phyloP scores from a whole-genome alignment of 2,797 vertebrate genomes.

The Ctenochaetus hawaiiensis region DNA sequence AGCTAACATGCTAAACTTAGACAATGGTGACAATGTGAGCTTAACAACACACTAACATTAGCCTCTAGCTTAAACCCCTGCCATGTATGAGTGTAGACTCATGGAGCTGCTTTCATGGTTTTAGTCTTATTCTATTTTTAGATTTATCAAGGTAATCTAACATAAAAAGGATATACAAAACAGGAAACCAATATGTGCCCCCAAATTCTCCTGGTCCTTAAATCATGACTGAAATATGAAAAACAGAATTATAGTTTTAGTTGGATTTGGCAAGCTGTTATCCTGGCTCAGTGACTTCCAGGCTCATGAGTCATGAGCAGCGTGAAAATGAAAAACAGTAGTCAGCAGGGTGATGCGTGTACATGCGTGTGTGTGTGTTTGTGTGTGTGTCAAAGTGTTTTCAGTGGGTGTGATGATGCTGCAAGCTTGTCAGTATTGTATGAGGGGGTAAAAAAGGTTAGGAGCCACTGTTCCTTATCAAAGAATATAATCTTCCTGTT shows the following conservation, averaged over 20 bases:
- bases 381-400: background rate
- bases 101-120: background rate
- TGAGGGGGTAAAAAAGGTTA: conserved; percentile 11
- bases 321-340: conserved; percentile 27
- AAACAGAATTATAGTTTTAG: conserved; percentile 7
- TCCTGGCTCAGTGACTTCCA: conserved; percentile 6
- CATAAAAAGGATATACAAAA: background rate
- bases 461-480: conserved; percentile 12
- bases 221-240: conserved; percentile 15
- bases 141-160: background rate
- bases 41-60: background rate
- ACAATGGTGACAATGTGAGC: no score
- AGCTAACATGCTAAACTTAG: no score
- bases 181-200: background rate
- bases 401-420: background rate
- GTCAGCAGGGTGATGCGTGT: background rate
- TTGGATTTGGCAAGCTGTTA: conserved; percentile 32
- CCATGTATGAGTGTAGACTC: background rate
- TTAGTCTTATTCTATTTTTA: background rate
- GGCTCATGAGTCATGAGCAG: conserved; percentile 18
- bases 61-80: background rate
- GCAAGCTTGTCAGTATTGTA: background rate
- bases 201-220: background rate
- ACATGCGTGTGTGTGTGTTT: background rate
- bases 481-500: conserved; percentile 58